Base-by-base conservation (phyloP, 2,888 invertebrate species). In the Liodrosophila aerea region DNA sequence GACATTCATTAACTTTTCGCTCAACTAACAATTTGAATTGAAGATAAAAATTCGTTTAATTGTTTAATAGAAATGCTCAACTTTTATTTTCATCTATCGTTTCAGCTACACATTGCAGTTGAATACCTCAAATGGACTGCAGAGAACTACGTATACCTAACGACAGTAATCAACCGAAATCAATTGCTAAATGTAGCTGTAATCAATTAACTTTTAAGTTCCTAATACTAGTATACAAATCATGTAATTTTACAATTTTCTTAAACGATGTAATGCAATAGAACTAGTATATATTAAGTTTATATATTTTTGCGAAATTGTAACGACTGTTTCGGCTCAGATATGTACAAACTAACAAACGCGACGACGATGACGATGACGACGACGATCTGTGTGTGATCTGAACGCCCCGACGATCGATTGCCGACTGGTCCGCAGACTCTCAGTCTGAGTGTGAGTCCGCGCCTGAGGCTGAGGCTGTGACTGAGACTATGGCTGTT, bases 371-470 rank as follows among this genome's bases (percentile, higher is more conserved):
- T n/a, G 31, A 30, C 30, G 27, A 27, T 11, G n/a, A n/a, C 41
- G 16, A 39, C 22, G 36, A 27, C n/a, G 9, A 12, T n/a, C 30
- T 18, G 16, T 11, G 47, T 41, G 41, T 68, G 77, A 58, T 59
- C 64, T 63, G 11, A 46, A 53, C 61, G 58, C 63, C 40, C 31
- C 59, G 50, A 63, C 68, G 78, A 59, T 33, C 84, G 54, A 61
- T 40, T 70, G 70, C 57, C 64, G 77, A 80, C 83, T 81, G 73
- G 57, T 22, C 59, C 73, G 70, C 44, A 58, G 71, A 54, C 62
- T 50, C 31, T 4, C 7, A 8, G 39, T 11, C 16, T 36, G 16
- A 30, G 22, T 22, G 5, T 4, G 30, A 9, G 30, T 30, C 30
- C n/a, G 30, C 1, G 30, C 1, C 30, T 30, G 30, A n/a, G n/a